Evolutionary conservation across 2,888 invertebrate genomes (phyloP).

Genomic region (Laothoe populi): DNA sequence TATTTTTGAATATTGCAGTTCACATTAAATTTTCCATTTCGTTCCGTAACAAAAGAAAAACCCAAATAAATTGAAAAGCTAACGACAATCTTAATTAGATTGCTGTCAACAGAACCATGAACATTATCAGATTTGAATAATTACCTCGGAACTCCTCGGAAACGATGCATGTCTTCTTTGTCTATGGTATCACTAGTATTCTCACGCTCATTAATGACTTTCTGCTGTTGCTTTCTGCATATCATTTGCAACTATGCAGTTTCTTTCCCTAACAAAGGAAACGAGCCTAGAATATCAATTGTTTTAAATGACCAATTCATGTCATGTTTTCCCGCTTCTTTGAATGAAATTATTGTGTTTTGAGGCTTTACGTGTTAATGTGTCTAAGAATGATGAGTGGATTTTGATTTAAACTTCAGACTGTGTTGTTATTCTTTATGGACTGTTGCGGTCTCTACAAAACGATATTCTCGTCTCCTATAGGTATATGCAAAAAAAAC

Average conservation of each 20-base stretch:
- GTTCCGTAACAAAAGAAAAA: background rate
- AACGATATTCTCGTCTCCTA: too few species aligned
- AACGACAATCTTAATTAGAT: background rate
- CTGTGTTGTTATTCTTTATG: too few species aligned
- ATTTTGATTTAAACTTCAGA: too few species aligned
- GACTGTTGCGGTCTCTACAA: too few species aligned
- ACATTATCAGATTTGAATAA: conserved; percentile 2
- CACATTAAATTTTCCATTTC: too few species aligned
- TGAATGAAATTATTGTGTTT: too few species aligned
- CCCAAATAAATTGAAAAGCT: background rate
- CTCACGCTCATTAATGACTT: conserved; percentile 8
- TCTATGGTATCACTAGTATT: background rate
- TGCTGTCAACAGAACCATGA: conserved; percentile 1
- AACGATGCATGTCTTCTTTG: background rate
- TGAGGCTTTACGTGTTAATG: too few species aligned
- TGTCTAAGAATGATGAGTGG: too few species aligned
- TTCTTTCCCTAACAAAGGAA: background rate
- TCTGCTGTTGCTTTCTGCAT: background rate
- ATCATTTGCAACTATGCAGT: conserved; percentile 6
- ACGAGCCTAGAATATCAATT: background rate
- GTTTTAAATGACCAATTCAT: background rate
- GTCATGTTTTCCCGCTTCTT: too few species aligned
- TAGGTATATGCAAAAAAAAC: too few species aligned
- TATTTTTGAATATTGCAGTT: too few species aligned
- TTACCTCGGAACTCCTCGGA: background rate